phyloP scores from a whole-genome alignment of 2,113 vertebrate genomes.

The Cyanistes caeruleus region DNA sequence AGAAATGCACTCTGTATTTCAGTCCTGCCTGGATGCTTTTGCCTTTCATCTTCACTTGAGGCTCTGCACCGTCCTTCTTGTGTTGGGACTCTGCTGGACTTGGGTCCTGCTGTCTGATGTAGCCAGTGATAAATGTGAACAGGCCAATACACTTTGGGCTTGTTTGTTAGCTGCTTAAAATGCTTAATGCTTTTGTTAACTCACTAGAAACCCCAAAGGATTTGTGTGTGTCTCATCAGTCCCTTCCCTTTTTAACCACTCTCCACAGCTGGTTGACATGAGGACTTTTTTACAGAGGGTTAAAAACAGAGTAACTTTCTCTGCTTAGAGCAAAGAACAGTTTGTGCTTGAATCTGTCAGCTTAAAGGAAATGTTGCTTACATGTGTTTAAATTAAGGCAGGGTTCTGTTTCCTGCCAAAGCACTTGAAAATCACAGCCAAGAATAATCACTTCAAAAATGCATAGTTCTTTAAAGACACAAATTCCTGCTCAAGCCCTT shows the following conservation, averaged over 20 bases:
- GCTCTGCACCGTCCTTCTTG: neutral
- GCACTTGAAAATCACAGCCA: neutral
- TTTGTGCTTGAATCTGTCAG: neutral
- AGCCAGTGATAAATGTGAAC: neutral
- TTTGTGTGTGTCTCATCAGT: neutral
- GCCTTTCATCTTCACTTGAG: neutral
- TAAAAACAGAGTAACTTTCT: neutral
- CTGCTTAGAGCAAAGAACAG: neutral
- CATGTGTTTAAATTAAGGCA: neutral
- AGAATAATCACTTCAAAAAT: neutral
- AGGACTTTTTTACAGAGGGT: neutral
- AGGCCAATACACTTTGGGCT: neutral
- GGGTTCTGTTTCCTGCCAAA: constrained; percentile 10
- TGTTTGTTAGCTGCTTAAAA: neutral
- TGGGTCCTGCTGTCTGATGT: neutral
- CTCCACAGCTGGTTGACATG: neutral
- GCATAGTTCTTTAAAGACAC: neutral
- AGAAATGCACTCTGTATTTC: neutral
- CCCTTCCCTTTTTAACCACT: neutral
- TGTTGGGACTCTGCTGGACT: neutral
- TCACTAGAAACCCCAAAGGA: neutral
- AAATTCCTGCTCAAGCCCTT: neutral
- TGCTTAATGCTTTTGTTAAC: neutral
- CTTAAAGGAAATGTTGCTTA: neutral
- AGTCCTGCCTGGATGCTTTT: neutral